These are phyloP conservation scores for Diploscapter pachys DNA, from an alignment of 1,140 invertebrate genomes.

Conservation along the genomic window DNA sequence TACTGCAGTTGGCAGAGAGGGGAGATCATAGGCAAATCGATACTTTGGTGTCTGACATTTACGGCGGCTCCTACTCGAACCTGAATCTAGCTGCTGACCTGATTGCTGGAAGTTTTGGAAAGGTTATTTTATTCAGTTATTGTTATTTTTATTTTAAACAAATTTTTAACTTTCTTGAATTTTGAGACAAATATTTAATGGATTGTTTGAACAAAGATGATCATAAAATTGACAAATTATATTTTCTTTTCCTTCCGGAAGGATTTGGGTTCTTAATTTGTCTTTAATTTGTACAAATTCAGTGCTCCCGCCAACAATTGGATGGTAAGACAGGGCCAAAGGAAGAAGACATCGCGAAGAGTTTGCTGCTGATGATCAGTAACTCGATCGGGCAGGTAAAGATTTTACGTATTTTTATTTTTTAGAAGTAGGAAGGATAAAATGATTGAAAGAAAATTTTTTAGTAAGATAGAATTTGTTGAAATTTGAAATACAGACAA, in stretches of 20 bases:
- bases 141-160: too few relatives aligned
- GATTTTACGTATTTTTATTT: background rate
- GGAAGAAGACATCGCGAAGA: conserved; percentile 32
- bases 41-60: conserved; percentile 28
- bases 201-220: too few relatives aligned
- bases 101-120: conserved; percentile 36
- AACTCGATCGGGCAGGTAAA: conserved; percentile 34
- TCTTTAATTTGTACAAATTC: background rate
- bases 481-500: background rate
- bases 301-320: conserved; percentile 8
- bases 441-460: background rate
- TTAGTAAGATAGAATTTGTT: background rate
- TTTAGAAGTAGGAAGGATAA: background rate
- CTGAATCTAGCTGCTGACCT: conserved; percentile 28
- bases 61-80: conserved; percentile 26
- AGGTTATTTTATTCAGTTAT: background rate
- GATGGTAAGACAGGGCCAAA: background rate
- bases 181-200: too few relatives aligned
- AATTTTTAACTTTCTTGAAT: too few relatives aligned
- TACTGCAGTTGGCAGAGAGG: conserved; percentile 24
- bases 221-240: too few relatives aligned
- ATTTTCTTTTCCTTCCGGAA: too few relatives aligned
- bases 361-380: conserved; percentile 35
- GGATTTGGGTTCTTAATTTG: too few relatives aligned
- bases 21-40: conserved; percentile 30